Evolutionary conservation across 2,113 vertebrate genomes (phyloP).

Genomic region (Menura novaehollandiae): DNA sequence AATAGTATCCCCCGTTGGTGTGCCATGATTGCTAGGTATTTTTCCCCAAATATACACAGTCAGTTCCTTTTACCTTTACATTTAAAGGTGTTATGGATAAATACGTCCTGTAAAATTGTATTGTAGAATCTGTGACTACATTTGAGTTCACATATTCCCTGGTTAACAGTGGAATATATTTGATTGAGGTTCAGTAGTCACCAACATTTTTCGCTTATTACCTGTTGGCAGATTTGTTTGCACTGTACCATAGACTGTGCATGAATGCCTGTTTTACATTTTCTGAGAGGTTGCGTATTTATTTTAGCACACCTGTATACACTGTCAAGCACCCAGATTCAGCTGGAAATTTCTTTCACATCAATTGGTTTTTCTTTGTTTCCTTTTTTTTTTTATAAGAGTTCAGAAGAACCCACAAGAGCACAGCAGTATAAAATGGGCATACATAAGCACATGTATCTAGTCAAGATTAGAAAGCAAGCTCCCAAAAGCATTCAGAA

Average conservation of each 20-base stretch:
- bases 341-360: not conserved
- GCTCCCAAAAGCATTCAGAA: not conserved
- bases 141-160: not conserved
- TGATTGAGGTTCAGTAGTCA: not conserved
- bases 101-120: not conserved
- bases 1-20: fast-evolving
- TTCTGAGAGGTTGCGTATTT: not conserved
- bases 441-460: not conserved
- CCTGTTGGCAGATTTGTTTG: not conserved
- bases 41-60: not conserved
- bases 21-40: not conserved
- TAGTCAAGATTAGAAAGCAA: not conserved
- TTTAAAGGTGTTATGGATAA: not conserved
- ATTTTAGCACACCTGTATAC: not conserved
- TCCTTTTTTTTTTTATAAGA: not conserved
- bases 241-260: not conserved
- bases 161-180: not conserved
- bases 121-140: not conserved
- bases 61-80: not conserved
- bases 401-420: not conserved
- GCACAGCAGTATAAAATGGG: not conserved
- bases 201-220: not conserved
- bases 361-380: not conserved
- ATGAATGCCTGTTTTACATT: not conserved
- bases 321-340: not conserved